A percentile compares a stretch with the other conserved stretches of the same genome.
Evolutionary conservation across 1,140 invertebrate species (phyloP).

Genomic region (Polypedilum pembai): DNA sequence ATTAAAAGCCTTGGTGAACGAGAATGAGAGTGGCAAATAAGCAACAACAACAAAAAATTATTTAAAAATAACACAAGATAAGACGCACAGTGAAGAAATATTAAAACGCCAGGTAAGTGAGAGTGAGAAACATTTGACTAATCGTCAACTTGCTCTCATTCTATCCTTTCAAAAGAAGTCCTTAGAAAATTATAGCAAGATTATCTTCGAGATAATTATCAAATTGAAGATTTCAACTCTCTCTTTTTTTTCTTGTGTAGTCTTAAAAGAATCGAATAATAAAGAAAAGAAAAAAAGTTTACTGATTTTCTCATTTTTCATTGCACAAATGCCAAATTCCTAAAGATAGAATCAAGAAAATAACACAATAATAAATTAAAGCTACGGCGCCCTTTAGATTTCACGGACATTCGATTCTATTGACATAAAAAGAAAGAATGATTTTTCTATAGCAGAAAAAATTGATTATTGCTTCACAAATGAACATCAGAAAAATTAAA

Average conservation of each 20-base stretch:
- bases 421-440: background rate
- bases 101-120: no score
- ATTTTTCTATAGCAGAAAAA: slow-evolving; percentile 18
- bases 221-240: slow-evolving; percentile 3
- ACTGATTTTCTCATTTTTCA: background rate
- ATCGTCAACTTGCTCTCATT: no score
- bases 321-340: background rate
- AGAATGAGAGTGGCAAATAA: no score
- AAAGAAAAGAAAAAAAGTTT: background rate
- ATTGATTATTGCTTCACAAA: background rate
- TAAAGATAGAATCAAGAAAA: background rate
- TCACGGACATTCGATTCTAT: slow-evolving; percentile 1
- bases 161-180: no score
- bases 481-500: background rate
- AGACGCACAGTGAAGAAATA: no score
- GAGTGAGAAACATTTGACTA: no score
- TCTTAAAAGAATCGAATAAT: background rate
- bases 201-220: background rate
- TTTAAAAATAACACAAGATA: no score
- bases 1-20: no score
- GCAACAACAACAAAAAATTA: no score
- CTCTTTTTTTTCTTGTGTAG: background rate
- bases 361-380: background rate
- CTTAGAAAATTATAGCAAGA: no score
- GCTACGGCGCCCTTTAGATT: slow-evolving; percentile 9